phyloP scores from a whole-genome alignment of 2,113 vertebrate genomes.

The Megaceryle maxima region DNA sequence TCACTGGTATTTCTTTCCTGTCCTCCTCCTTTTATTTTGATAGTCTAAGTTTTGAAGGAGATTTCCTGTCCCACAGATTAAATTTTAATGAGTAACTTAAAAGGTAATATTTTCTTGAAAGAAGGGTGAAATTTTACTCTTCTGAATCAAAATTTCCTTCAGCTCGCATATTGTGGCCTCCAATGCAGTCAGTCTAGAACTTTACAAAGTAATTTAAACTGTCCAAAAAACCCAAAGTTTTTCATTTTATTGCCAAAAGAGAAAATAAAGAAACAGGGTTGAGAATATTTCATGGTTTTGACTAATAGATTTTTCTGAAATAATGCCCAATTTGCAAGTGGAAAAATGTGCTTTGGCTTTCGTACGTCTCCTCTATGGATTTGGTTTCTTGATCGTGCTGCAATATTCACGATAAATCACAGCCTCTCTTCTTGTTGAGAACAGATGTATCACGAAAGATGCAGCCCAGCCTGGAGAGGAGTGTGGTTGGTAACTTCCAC shows the following conservation, averaged over 20 bases:
- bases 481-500: background rate
- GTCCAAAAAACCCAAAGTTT: background rate
- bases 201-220: background rate
- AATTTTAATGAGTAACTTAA: background rate
- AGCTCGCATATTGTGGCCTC: background rate
- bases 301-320: background rate
- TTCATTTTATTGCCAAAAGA: background rate
- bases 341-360: background rate
- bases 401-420: background rate
- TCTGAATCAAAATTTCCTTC: background rate
- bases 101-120: background rate
- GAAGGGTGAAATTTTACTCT: background rate
- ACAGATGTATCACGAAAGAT: background rate
- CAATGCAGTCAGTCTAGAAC: background rate
- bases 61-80: background rate
- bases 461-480: background rate
- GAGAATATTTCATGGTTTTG: background rate
- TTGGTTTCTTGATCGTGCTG: background rate
- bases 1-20: background rate
- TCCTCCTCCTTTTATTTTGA: background rate
- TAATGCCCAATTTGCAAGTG: background rate
- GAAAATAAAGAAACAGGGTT: background rate
- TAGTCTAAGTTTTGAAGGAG: background rate
- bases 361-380: background rate
- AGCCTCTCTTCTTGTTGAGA: background rate